Evolutionary conservation across 1,140 invertebrate genomes (phyloP), one percentile per base, ranked within the genome.

Genomic region (Asobara japonica): DNA sequence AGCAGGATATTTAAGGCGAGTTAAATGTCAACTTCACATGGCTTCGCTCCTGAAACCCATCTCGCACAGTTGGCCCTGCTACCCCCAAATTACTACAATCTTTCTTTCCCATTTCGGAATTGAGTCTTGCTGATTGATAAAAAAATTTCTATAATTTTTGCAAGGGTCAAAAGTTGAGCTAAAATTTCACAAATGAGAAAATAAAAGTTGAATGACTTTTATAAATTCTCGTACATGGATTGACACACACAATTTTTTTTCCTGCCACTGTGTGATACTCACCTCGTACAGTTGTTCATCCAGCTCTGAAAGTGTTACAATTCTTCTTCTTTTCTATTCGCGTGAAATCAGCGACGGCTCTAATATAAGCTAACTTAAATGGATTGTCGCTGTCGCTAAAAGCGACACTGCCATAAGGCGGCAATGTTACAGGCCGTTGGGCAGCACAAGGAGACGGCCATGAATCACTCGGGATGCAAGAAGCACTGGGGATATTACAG

Each of bases 341-440:
- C 2, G 56, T 2, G 73, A 77, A 72, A 74, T 69, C 33, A 65
- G 51, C 65, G 72, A 72, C 62, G 66, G 62, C 71, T 70, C 48
- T 69, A 72, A 60, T n/a, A 69, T 73, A 77, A 76, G 80, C 38
- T 69, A 74, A 60, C 27, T 65, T 73, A 77, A 77, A 81, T 81
- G 65, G 75, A 66, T 66, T 48, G 65, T 51, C 69, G 29, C 29
- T 62, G 60, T 62, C 60, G 71, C 67, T 75, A 78, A 80, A 76
- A 60, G 76, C 73, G 65, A 76, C 78, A 65, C 71, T 76, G 76
- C 79, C 80, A 81, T 84, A 83, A 82, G 78, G 80, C 77, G 70
- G 77, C 80, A 85, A 84, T 84, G 81, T 83, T 81, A 84, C 83
- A 81, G 81, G 73, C 76, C 75, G 82, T 85, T 85, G 80, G 79